Conservation (phyloP, 2,797 vertebrate species). For the Echiichthys vipera region DNA sequence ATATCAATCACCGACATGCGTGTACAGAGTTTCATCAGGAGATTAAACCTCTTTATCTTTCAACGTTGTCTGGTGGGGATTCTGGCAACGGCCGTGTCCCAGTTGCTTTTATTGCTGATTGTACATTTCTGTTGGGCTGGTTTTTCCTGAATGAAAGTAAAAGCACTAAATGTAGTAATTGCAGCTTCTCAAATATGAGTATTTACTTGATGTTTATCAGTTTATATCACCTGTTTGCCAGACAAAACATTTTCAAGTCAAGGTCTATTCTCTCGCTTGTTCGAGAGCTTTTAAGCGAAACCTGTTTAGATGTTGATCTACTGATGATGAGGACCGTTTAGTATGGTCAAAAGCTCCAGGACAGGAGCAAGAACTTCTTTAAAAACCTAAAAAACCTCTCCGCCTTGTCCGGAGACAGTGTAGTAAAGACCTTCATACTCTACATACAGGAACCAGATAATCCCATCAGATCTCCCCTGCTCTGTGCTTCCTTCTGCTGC, state of each 20-base stretch:
- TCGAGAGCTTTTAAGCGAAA: not conserved
- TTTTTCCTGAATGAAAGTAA: too few species aligned
- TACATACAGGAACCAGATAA: conserved; percentile 14
- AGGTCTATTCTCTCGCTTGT: not conserved
- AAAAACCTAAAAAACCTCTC: not conserved
- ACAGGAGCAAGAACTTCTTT: not conserved
- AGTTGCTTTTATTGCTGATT: not conserved
- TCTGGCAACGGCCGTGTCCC: not conserved
- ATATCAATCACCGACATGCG: conserved; percentile 23
- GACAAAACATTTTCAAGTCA: not conserved
- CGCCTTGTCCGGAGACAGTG: not conserved
- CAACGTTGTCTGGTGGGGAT: not conserved
- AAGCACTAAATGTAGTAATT: not conserved
- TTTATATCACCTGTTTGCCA: too few species aligned
- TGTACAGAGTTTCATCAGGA: not conserved
- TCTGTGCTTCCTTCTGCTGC: not conserved
- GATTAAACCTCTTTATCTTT: conserved; percentile 25
- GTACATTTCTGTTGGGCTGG: not conserved
- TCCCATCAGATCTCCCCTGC: conserved; percentile 46
- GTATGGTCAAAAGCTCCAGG: not conserved
- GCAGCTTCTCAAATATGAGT: not conserved
- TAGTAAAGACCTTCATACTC: not conserved
- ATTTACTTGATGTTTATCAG: not conserved
- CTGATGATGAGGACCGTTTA: not conserved
- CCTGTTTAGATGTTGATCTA: not conserved